Base-by-base conservation (phyloP, 1,140 invertebrate genomes). In the Limonius californicus region DNA sequence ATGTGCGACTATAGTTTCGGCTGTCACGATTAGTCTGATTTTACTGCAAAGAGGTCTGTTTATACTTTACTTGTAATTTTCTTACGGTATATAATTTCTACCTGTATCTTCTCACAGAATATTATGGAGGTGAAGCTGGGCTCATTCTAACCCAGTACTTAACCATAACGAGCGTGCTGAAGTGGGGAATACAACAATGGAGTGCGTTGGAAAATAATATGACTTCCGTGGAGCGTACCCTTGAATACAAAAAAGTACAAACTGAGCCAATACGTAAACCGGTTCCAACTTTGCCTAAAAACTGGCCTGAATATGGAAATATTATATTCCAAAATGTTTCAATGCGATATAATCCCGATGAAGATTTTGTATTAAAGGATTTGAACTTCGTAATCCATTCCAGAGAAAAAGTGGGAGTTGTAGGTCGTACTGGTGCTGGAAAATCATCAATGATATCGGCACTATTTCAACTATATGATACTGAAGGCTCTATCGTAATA, bases 171-270 rank as follows among this genome's bases (percentile, higher is more conserved):
- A 89, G 90, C n/a, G 88, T 91, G 83, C 88, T 94, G 59, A 91
- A 94, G 75, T 92, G 90, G 84, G 91, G 89, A 3, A 90, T 85
- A 68, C 79, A 91, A 47, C 92, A 95, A 72, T 90, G 89, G 19
- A 89, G 92, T 0, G 88, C 91, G 68, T 78, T 89, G 14, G 88
- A 90, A 66, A 90, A 89, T 68, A 86, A 92, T 74, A 94, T 95
- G 91, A 93, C 90, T 9, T 91, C 90, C 12, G 90, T 95, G 0
- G 92, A 95, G 74, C 80, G 92, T 19, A 83, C 94, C 0, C 68
- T 91, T 0, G 89, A 95, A 73, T 95, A 92, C 73, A 86, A 84
- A 16, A 82, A 83, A 20, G 70, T 87, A 39, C 79, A 82, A 11
- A 73, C 82, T 32, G 88, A 91, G 69, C 12, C 12, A 23, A 32